A percentile compares a stretch with the other conserved stretches of the same genome.
phyloP scores from a whole-genome alignment of 2,888 invertebrate genomes.

The Rotaria socialis region DNA sequence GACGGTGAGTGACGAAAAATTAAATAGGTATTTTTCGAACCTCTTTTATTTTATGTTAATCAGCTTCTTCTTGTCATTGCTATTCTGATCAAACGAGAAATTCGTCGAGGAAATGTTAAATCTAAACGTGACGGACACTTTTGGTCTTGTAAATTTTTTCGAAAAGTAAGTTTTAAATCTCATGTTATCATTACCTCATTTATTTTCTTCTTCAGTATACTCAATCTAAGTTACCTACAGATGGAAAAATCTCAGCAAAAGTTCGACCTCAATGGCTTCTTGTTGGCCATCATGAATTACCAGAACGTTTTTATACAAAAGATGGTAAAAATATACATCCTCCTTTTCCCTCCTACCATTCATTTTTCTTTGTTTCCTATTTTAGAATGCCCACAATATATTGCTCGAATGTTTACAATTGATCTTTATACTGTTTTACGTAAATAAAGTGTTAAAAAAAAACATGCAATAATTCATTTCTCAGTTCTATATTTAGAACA shows the following conservation, averaged over 20 bases:
- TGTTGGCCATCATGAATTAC: conserved; percentile 34
- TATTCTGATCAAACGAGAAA: conserved; percentile 29
- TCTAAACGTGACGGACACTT: conserved; percentile 31
- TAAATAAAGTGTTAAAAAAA: background rate
- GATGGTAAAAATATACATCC: background rate
- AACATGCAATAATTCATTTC: too few species aligned
- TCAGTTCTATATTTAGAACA: background rate
- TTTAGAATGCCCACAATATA: conserved; percentile 32
- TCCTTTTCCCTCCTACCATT: background rate
- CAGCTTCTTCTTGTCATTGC: conserved; percentile 15
- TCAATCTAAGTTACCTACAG: background rate
- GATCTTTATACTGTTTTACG: conserved; percentile 18
- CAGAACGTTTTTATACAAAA: background rate
- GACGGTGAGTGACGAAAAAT: background rate
- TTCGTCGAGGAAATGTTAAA: background rate
- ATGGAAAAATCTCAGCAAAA: background rate
- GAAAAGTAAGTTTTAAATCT: background rate
- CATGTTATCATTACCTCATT: background rate
- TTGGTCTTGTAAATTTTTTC: conserved; percentile 30
- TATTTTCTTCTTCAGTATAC: background rate
- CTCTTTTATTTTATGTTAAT: background rate
- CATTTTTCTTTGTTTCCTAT: background rate
- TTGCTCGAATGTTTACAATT: conserved; percentile 13
- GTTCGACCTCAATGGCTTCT: background rate
- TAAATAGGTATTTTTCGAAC: too few species aligned